Base-by-base conservation (phyloP, 2,888 invertebrate species). In the Altica lythri region DNA sequence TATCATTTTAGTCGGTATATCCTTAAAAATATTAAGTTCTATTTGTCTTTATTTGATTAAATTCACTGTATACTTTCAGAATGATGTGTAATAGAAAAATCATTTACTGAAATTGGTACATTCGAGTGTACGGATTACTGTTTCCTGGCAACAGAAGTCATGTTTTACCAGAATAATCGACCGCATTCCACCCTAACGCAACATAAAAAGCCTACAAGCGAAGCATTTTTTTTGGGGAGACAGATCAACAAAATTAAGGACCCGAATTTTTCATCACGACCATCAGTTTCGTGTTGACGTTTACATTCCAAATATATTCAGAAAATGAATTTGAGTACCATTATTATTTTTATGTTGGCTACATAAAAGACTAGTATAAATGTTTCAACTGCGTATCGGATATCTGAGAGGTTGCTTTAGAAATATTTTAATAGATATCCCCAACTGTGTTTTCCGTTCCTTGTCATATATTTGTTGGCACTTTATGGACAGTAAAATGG, bases 401-500 rank as follows among this genome's bases (percentile, higher is more conserved):
- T 52, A 29, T 46, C 46, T 46, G 2, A 27, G 27, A 22, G 38
- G 45, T 30, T 40, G 14, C 19, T 38, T 43, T n/a, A 25, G 30
- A 46, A 52, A 52, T 46, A 52, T 52, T 38, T 52, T 25, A 52
- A 52, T 37, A 52, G 19, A 32, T 38, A 52, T 37, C 38, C 29
- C 34, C 35, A 37, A 38, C 45, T 45, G 40, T 32, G 30, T 52
- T 37, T 53, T 53, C 53, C 53, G 30, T 25, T 43, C 29, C 25
- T 40, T 25, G 45, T 55, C 50, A 55, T 49, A 50, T 50, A 50
- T 55, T 50, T 55, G 50, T 55, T 55, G 50, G 46, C 55, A 48
- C 55, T 40, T 50, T 49, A 55, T 50, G 50, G 50, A 46, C 55
- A 55, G 48, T 55, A 50, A 55, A 55, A 55, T 50, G 46, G 37